These are phyloP conservation scores for Percopsis transmontana DNA, from an alignment of 2,113 vertebrate species.

Conservation along the genomic window DNA sequence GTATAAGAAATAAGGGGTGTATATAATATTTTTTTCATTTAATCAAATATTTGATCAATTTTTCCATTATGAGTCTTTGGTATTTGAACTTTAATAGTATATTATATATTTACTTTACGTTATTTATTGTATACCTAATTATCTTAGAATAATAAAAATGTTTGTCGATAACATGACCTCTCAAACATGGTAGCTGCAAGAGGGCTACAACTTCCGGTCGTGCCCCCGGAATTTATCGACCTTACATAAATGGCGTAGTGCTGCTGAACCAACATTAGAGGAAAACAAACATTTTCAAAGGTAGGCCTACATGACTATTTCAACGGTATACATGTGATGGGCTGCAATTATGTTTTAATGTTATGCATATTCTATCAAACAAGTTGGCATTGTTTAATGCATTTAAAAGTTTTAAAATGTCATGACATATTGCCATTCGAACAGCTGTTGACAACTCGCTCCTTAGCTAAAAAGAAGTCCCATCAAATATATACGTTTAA, in stretches of 20 bases:
- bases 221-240: constrained; percentile 42
- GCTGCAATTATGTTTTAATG: not conserved
- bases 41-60: too few species aligned
- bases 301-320: not conserved
- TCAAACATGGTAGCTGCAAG: constrained; percentile 36
- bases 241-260: constrained; percentile 38
- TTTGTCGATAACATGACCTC: constrained; percentile 26
- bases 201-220: constrained; percentile 38
- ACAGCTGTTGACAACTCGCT: constrained; percentile 8
- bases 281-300: constrained; percentile 14
- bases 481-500: not conserved
- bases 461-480: not conserved
- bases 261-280: constrained; percentile 23
- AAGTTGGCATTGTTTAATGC: not conserved
- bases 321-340: not conserved
- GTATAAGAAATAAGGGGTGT: too few species aligned
- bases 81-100: too few species aligned
- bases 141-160: not conserved
- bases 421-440: not conserved
- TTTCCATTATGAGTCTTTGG: too few species aligned
- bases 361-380: not conserved
- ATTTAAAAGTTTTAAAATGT: not conserved
- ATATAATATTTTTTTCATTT: not conserved
- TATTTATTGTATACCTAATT: not conserved
- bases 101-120: too few species aligned